A percentile compares a stretch with the other conserved stretches of the same genome.
Evolutionary conservation across 2,113 vertebrate species (phyloP).

Genomic region (Murina feae): DNA sequence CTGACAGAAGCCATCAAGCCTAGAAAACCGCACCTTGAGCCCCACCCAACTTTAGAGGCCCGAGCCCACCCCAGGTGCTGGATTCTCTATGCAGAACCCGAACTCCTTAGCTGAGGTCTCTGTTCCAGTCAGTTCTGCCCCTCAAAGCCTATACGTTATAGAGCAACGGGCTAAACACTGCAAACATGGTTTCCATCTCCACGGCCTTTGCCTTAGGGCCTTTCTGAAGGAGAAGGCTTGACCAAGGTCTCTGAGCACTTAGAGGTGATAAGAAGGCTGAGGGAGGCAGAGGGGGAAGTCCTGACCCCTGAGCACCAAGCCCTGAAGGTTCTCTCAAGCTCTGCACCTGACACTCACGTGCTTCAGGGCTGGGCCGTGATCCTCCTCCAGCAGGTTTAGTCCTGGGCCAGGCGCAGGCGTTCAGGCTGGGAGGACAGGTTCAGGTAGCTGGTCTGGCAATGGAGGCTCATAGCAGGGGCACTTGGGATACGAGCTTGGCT

Average conservation of each 20-base stretch:
- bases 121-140: neutral
- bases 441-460: neutral
- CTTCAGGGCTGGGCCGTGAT: neutral
- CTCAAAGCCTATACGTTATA: neutral
- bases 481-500: too few relatives aligned
- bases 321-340: neutral
- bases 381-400: neutral
- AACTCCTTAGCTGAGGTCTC: neutral
- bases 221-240: neutral
- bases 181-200: neutral
- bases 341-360: neutral
- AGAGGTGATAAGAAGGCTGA: neutral
- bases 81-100: neutral
- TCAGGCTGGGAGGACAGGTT: neutral
- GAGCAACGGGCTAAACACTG: neutral
- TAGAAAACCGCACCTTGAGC: neutral
- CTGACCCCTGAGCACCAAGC: neutral
- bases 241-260: neutral
- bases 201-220: neutral
- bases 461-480: neutral
- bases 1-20: neutral
- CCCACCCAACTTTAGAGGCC: neutral
- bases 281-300: neutral
- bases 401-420: neutral
- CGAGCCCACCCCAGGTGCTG: neutral